Percentiles rank a stretch among this genome's conserved stretches.
Conservation (phyloP, 2,888 invertebrate species). For the Ormyrus thymus region DNA sequence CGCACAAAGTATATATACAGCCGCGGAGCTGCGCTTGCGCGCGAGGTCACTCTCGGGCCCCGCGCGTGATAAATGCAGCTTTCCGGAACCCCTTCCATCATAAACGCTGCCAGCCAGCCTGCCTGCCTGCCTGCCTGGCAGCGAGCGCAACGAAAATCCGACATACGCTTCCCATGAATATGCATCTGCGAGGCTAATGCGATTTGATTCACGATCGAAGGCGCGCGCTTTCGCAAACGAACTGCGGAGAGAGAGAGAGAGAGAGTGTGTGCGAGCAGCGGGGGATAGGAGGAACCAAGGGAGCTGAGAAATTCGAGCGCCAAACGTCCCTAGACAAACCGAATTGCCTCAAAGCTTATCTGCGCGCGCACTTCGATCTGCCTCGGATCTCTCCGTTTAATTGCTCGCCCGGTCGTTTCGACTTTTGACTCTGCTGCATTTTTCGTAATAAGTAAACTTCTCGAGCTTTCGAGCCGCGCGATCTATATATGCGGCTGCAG, state of each 20-base stretch:
- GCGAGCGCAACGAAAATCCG: constrained; percentile 43
- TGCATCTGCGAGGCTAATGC: constrained; percentile 56
- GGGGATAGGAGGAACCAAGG: neutral
- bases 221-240: constrained; percentile 3
- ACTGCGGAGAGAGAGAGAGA: neutral
- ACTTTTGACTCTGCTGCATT: no score
- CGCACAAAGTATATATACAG: neutral
- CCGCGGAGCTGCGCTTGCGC: neutral
- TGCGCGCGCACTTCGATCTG: no score
- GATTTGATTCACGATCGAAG: constrained; percentile 55
- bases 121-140: constrained; percentile 2
- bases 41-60: neutral
- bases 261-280: neutral
- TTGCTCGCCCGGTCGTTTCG: no score
- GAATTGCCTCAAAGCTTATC: constrained; percentile 1
- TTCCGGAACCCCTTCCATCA: constrained; percentile 22
- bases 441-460: no score
- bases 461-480: no score
- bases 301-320: constrained; percentile 11
- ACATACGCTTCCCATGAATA: constrained; percentile 56
- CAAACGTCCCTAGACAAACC: constrained; percentile 2
- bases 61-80: constrained; percentile 29
- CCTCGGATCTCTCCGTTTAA: no score
- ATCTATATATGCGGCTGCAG: no score
- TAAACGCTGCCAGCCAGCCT: neutral